phyloP scores from a whole-genome alignment of 2,888 invertebrate species.

The Acronicta psi region DNA sequence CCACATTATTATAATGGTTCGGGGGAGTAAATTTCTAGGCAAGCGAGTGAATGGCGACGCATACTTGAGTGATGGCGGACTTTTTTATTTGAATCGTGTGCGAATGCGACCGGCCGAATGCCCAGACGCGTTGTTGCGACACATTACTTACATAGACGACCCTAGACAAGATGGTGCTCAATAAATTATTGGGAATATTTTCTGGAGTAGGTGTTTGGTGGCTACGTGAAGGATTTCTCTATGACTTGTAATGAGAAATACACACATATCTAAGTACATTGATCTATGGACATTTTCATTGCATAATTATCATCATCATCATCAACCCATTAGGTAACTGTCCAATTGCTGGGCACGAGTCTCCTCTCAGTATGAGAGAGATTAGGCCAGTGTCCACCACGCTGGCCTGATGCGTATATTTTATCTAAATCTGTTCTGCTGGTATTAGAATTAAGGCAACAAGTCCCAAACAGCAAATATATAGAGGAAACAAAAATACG shows the following conservation, averaged over 20 bases:
- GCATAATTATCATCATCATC: not conserved
- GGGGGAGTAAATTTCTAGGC: constrained; percentile 82
- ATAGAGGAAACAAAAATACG: not conserved
- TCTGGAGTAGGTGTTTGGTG: constrained; percentile 40
- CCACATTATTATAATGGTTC: constrained; percentile 69
- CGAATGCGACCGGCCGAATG: constrained; percentile 80
- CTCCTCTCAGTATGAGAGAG: too few relatives aligned
- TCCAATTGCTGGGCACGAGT: too few relatives aligned
- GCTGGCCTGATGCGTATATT: too few relatives aligned
- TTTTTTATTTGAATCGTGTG: constrained; percentile 89
- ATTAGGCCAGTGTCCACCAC: too few relatives aligned
- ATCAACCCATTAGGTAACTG: too few relatives aligned
- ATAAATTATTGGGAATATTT: constrained; percentile 55
- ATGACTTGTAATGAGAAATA: constrained; percentile 16
- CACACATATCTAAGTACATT: constrained; percentile 6
- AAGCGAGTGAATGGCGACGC: constrained; percentile 86
- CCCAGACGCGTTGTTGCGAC: constrained; percentile 64
- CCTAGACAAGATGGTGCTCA: constrained; percentile 55
- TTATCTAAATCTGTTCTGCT: too few relatives aligned
- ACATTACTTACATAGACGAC: constrained; percentile 67
- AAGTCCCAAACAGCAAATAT: too few relatives aligned
- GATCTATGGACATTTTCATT: too few relatives aligned
- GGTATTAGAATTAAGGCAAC: too few relatives aligned
- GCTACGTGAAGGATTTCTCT: constrained; percentile 46
- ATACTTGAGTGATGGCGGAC: constrained; percentile 88